Base-by-base conservation (phyloP, 2,888 invertebrate species). In the Leuctra nigra region DNA sequence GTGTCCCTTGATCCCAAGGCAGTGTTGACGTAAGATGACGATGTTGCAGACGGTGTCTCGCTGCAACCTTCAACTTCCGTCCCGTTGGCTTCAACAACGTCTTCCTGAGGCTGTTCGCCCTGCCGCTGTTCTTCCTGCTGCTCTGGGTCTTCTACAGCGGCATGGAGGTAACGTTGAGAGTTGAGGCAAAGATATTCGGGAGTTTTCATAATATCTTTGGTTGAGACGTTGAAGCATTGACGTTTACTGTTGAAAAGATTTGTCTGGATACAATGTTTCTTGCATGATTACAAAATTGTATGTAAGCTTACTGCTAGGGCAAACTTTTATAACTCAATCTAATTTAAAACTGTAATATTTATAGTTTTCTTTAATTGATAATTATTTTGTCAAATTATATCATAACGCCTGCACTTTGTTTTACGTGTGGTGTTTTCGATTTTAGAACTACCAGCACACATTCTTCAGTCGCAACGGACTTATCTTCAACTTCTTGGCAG, bases 81-180 rank as follows among this genome's bases (percentile, higher is more conserved):
- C 79, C 80, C 65, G 78, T 82, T 53, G 91, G 92, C 14, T 68
- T 91, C 56, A 83, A 83, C 61, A 86, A 90, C 60, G 77, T 91
- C 62, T 84, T 85, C 61, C 77, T 91, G 64, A 78, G 91, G 41
- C 69, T 93, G 9, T 76, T 91, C 54, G 72, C 86, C 4, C 69
- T 92, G 46, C 91, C 92, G 0, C 70, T 88, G 22, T 85, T 86
- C 65, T 90, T 88, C 72, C 78, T 84, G 47, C 76, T 91, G 46
- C 68, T 94, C 47, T 90, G 89, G 82, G 67, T 85, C 14, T 91
- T 94, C 69, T 93, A 91, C 67, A 80, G 79, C 59, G 81, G 83
- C 63, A 77, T 82, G 61, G 75, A 80, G 75, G 80, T 81, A 64
- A 4, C 29, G 29, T 7, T 11, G 29, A 29, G 29, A 29, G 29